These are phyloP conservation scores for Agrilus planipennis DNA, from an alignment of 1,140 invertebrate genomes.

Conservation along the genomic window DNA sequence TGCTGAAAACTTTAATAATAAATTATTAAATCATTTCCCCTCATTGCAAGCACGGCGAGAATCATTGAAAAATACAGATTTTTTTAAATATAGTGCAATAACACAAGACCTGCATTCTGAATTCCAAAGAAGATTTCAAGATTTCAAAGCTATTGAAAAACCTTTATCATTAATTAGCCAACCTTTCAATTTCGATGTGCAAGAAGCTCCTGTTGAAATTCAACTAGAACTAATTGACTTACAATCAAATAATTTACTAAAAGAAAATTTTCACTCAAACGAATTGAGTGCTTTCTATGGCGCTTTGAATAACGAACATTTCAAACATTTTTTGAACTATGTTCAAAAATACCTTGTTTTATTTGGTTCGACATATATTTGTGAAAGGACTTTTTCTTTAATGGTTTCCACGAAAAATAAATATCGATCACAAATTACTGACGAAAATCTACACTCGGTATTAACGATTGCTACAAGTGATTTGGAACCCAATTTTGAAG, in stretches of 20 bases:
- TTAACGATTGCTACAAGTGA: conserved; percentile 11
- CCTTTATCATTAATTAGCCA: conserved; percentile 6
- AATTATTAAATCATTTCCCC: no score
- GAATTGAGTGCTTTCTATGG: conserved; percentile 5
- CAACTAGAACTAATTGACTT: conserved; percentile 7
- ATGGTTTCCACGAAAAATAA: conserved; percentile 8
- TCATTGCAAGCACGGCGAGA: no score
- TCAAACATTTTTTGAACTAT: conserved; percentile 10
- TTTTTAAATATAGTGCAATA: conserved; percentile 8
- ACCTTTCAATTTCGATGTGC: conserved; percentile 8
- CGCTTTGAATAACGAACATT: conserved; percentile 7
- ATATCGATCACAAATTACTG: conserved; percentile 7
- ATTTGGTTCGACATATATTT: conserved; percentile 9
- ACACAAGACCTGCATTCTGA: conserved; percentile 9
- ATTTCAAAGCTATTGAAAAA: conserved; percentile 8
- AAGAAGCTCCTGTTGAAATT: conserved; percentile 8
- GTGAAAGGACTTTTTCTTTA: conserved; percentile 7
- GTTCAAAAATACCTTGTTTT: conserved; percentile 8
- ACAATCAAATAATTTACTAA: conserved; percentile 8
- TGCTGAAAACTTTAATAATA: conserved; percentile 10
- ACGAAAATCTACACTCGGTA: conserved; percentile 10
- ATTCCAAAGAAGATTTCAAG: conserved; percentile 6
- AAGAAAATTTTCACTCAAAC: conserved; percentile 8
- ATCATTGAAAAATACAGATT: no score
- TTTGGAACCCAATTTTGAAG: no score